These are phyloP conservation scores for Dermochelys coriacea DNA, from an alignment of 2,797 vertebrate species.

Conservation along the genomic window DNA sequence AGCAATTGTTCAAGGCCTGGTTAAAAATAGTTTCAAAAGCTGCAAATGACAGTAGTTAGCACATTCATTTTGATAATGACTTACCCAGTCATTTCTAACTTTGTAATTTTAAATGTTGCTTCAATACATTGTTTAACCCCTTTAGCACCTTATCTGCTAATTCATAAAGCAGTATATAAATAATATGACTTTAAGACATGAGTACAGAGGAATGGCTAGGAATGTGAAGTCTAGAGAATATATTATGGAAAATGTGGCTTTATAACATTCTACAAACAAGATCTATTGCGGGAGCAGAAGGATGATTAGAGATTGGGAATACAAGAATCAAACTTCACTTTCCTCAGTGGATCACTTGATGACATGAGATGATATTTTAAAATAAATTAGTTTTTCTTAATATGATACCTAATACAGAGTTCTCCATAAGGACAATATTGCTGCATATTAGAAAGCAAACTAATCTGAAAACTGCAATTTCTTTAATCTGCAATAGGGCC, in stretches of 20 bases:
- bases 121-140: constrained; percentile 5
- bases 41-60: constrained; percentile 30
- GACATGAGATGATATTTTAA: not conserved
- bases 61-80: constrained; percentile 19
- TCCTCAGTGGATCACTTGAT: not conserved
- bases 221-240: accelerated
- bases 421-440: not conserved
- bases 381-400: constrained; percentile 31
- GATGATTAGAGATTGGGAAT: not conserved
- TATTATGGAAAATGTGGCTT: not conserved
- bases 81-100: constrained; percentile 50
- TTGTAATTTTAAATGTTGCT: constrained; percentile 54
- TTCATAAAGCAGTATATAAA: not conserved
- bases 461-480: constrained; percentile 34
- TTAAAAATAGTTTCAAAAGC: constrained; percentile 40
- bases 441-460: constrained; percentile 46
- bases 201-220: accelerated
- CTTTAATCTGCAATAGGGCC: not conserved
- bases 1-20: constrained; percentile 14
- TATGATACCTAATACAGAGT: constrained; percentile 16
- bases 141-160: not conserved
- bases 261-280: not conserved
- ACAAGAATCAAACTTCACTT: not conserved
- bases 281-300: not conserved
- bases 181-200: accelerated